These are phyloP conservation scores for Eulemur macaco DNA, from an alignment of 2,113 vertebrate species.

Conservation along the genomic window DNA sequence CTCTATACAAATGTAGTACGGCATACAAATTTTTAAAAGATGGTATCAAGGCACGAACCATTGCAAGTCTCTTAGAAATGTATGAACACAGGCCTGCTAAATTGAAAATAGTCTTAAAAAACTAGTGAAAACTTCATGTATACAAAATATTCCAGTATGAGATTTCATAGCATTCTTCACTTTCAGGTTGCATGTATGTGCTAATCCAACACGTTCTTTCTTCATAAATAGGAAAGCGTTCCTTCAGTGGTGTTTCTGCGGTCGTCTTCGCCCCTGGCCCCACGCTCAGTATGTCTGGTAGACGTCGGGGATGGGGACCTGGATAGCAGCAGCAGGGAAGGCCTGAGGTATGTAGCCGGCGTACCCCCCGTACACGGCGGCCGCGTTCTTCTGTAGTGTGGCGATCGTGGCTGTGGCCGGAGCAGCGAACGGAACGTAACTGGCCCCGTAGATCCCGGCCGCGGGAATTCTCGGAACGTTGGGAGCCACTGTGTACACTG, in stretches of 20 bases:
- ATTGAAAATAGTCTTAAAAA: constrained; percentile 84
- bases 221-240: constrained; percentile 94
- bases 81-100: constrained; percentile 80
- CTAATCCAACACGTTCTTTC: constrained; percentile 78
- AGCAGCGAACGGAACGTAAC: constrained; percentile 92
- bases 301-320: constrained; percentile 95
- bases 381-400: constrained; percentile 95
- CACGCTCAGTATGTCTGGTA: constrained; percentile 94
- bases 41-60: constrained; percentile 75
- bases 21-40: constrained; percentile 75
- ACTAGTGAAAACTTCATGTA: constrained; percentile 85
- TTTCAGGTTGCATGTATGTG: constrained; percentile 65
- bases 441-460: constrained; percentile 91
- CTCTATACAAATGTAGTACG: constrained; percentile 80
- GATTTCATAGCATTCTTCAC: constrained; percentile 81
- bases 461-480: constrained; percentile 93
- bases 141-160: constrained; percentile 85
- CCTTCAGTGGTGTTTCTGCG: constrained; percentile 85
- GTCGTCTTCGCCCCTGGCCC: neutral
- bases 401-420: constrained; percentile 91
- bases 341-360: constrained; percentile 94
- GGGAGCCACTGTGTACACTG: constrained; percentile 95
- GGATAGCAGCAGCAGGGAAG: constrained; percentile 92
- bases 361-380: constrained; percentile 90
- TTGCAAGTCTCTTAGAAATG: constrained; percentile 84